A percentile compares a stretch with the other conserved stretches of the same genome.
phyloP scores from a whole-genome alignment of 2,888 invertebrate genomes.

The Chrysopilus asiliformis region DNA sequence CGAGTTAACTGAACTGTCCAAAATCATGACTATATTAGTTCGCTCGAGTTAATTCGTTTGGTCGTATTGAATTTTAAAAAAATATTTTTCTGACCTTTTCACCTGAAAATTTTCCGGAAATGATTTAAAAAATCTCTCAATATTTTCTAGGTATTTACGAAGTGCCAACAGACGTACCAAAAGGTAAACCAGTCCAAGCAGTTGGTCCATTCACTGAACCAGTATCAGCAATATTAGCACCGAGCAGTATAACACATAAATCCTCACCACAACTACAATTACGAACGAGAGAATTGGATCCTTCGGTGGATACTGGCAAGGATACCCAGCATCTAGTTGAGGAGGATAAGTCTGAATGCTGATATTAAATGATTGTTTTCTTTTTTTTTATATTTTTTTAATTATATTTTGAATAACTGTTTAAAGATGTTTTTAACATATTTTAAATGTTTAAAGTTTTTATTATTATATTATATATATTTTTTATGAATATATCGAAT shows the following conservation, averaged over 20 bases:
- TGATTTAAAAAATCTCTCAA: no score
- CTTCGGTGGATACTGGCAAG: slow-evolving; percentile 72
- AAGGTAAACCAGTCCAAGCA: slow-evolving; percentile 44
- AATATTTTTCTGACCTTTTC: no score
- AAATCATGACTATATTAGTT: no score
- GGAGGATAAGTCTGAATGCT: slow-evolving; percentile 60
- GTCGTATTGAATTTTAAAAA: no score
- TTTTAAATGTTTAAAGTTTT: no score
- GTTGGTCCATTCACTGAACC: slow-evolving; percentile 42
- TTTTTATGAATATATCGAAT: no score
- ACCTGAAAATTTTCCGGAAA: no score
- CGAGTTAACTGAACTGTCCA: no score
- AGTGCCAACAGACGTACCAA: slow-evolving; percentile 57
- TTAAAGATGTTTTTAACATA: no score
- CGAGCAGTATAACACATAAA: slow-evolving; percentile 68
- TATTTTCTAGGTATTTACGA: slow-evolving; percentile 66
- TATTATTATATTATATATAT: no score
- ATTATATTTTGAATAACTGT: no score
- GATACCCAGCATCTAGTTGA: slow-evolving; percentile 83
- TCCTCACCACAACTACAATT: slow-evolving; percentile 59
- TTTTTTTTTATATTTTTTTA: slow-evolving; percentile 11
- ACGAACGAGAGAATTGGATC: slow-evolving; percentile 68
- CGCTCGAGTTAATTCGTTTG: no score
- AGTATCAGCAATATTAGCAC: slow-evolving; percentile 63
- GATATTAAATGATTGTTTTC: slow-evolving; percentile 29